Conservation (phyloP, 2,797 vertebrate genomes). For the Eremophila alpestris region DNA sequence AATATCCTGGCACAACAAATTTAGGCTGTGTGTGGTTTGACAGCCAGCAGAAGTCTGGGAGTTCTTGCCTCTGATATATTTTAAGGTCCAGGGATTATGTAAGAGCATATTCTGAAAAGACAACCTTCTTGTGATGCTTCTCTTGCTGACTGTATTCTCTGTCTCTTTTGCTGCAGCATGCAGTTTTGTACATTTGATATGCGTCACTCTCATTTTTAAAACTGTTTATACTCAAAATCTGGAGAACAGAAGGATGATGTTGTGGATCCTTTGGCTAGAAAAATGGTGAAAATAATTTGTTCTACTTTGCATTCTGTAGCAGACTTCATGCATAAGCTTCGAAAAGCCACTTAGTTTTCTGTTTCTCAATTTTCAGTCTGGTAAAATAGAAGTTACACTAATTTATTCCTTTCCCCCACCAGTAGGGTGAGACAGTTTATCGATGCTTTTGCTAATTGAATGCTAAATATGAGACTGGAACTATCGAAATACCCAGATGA, state of each 20-base stretch:
- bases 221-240: slow-evolving; percentile 28
- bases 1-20: background rate
- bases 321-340: background rate
- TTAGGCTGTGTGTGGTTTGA: background rate
- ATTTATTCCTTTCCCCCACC: background rate
- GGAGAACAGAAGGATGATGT: background rate
- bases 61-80: background rate
- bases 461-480: background rate
- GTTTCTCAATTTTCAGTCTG: background rate
- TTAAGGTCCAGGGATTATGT: background rate
- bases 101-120: slow-evolving; percentile 13
- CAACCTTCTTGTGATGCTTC: slow-evolving; percentile 17
- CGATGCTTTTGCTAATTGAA: background rate
- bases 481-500: background rate
- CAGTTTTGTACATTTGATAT: slow-evolving; percentile 54
- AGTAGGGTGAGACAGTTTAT: background rate
- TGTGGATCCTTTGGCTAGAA: background rate
- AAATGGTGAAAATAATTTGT: background rate
- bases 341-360: background rate
- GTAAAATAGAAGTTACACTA: background rate
- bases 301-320: background rate
- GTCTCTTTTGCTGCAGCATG: slow-evolving; percentile 30
- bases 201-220: slow-evolving; percentile 49
- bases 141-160: slow-evolving; percentile 13
- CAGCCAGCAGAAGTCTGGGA: background rate